Evolutionary conservation across 2,797 vertebrate genomes (phyloP), one percentile per base, ranked within the genome.

Genomic region (Enteromius anoplus): DNA sequence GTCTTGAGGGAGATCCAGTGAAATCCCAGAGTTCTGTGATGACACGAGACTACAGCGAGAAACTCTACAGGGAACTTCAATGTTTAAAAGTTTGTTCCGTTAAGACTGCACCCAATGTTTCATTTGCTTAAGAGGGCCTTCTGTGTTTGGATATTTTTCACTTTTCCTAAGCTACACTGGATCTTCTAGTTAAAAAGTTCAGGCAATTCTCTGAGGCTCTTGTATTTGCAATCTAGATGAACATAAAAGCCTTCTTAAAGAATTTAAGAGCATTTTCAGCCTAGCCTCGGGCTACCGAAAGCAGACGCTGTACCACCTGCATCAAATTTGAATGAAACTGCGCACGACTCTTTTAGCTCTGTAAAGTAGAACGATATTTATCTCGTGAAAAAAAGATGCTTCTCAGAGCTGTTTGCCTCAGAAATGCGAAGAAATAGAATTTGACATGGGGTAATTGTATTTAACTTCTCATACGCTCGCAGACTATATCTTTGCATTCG

Each of bases 291-390:
- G 94, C 93, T 90, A 93, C 80, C 78, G 51, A 80, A 90, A 75
- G 82, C 84, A 73, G 75, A 92, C 87, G 89, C 92, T 92, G 84
- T 91, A 92, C 91, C 92, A 92, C 89, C 88, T 84, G 93, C 93
- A 93, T 94, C 90, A 93, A 95, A 94, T 91, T 93, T 94, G 89
- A 92, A 92, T 93, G 92, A 93, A 94, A 93, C 66, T 0, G 37
- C 73, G 90, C 90, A 92, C 92, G 89, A 89, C 85, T 88, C 87
- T 85, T 84, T 89, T 65, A 85, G 86, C 83, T 86, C 84, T 93
- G 88, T 91, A 90, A 94, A 93, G 91, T 89, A 91, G 86, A 84
- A 80, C 81, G 47, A 84, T 75, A 85, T 87, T 89, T 89, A 85
- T 71, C 78, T 83, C 0, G 12, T 70, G 26, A 49, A 37, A 47